Base-by-base conservation (phyloP, 2,797 vertebrate species). In the Chrosomus eos region DNA sequence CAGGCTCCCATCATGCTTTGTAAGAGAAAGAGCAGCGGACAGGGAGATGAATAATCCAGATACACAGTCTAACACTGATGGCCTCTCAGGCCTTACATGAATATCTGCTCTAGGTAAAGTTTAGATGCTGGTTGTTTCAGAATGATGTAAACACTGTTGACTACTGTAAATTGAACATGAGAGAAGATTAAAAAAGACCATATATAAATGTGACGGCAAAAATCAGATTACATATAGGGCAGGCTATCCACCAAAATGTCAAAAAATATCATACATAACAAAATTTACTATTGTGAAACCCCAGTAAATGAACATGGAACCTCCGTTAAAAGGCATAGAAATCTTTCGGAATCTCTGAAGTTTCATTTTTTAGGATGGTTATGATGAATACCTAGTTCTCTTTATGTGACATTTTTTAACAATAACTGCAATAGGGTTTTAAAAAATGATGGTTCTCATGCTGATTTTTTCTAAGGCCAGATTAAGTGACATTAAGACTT, bases 1-100 rank as follows among this genome's bases (percentile, higher is more conserved):
- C 93, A 94, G 92, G 93, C 94, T 85, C 76, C 76, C 83, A 72
- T 80, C 83, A 85, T 64, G 83, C 83, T 72, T 62, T 79, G 68
- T 40, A 78, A 64, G 62, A 23, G 28, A 45, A 55, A 51, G 68
- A 74, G 64, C 55, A 77, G 73, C 2, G 53, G 68, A 80, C 58
- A 67, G 81, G 78, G 60, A 85, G 73, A 84, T 82, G 77, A 85
- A 87, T 81, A 84, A 78, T 73, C 68, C 68, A 80, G 67, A 80
- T 75, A 53, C 28, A 36, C 73, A 68, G 68, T 78, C 64, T 80
- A 55, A 16, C 53, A 62, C 53, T 72, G 75, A 72, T 64, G 83
- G 76, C 62, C 81, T 76, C 33, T 83, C 45, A 53, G 45, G 23
- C 28, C 55, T 80, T 40, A 51, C 67, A 73, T 58, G 23, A 31